These are phyloP conservation scores for Rhinatrema bivittatum DNA, from an alignment of 2,797 vertebrate genomes.

Conservation along the genomic window DNA sequence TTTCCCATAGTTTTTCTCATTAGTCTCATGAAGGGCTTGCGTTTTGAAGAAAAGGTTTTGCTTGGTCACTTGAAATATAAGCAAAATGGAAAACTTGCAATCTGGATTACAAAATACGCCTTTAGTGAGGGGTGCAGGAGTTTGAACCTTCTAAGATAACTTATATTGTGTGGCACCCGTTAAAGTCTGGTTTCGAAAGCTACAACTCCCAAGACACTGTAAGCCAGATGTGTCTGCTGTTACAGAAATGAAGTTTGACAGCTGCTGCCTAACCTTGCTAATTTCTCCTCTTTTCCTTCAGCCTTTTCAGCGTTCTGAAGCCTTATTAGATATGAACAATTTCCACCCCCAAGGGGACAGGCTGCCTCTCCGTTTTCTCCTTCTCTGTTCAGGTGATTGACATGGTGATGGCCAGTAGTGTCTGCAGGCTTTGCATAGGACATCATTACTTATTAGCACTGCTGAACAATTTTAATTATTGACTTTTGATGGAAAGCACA, in stretches of 20 bases:
- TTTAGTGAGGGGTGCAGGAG: too few relatives aligned
- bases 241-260: slow-evolving; percentile 61
- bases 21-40: too few relatives aligned
- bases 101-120: too few relatives aligned
- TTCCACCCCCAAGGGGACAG: slow-evolving; percentile 8
- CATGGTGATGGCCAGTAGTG: slow-evolving; percentile 28
- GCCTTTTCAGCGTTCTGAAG: slow-evolving; percentile 15
- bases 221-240: slow-evolving; percentile 50
- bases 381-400: slow-evolving; percentile 25
- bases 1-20: too few relatives aligned
- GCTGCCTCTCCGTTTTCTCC: slow-evolving; percentile 1
- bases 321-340: slow-evolving; percentile 17
- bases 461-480: background rate
- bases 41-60: too few relatives aligned
- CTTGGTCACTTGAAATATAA: too few relatives aligned
- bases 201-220: background rate
- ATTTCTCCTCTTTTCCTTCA: slow-evolving; percentile 7
- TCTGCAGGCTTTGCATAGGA: slow-evolving; percentile 27
- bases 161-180: too few relatives aligned
- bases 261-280: slow-evolving; percentile 26
- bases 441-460: too few relatives aligned
- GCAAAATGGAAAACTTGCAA: too few relatives aligned
- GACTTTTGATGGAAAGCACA: background rate
- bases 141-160: too few relatives aligned
- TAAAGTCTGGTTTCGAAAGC: background rate